A percentile compares a stretch with the other conserved stretches of the same genome.
These are phyloP conservation scores for Trichopria drosophilae DNA, from an alignment of 2,888 invertebrate species.

Conservation along the genomic window DNA sequence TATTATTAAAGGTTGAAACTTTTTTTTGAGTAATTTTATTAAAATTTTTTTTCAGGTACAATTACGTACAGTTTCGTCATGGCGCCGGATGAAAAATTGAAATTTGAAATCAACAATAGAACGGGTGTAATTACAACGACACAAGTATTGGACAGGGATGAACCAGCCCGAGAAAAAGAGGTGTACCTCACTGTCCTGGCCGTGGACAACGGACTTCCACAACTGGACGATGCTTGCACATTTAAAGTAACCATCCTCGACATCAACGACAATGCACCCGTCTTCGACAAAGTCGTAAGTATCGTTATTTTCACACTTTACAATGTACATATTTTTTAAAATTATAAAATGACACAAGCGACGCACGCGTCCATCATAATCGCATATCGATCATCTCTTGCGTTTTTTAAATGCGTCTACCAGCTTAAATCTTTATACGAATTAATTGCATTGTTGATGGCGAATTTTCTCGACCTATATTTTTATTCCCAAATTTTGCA, in stretches of 20 bases:
- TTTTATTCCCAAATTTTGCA: no score
- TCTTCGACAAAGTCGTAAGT: slow-evolving; percentile 80
- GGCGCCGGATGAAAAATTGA: slow-evolving; percentile 71
- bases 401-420: no score
- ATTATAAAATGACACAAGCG: background rate
- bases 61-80: slow-evolving; percentile 83
- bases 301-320: background rate
- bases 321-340: background rate
- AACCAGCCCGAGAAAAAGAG: slow-evolving; percentile 81
- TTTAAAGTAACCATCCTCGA: slow-evolving; percentile 89
- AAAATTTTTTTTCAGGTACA: slow-evolving; percentile 58
- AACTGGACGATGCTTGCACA: slow-evolving; percentile 89
- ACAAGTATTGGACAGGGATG: slow-evolving; percentile 85
- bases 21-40: no score
- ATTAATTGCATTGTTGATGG: no score
- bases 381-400: no score
- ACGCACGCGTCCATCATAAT: no score
- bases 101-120: slow-evolving; percentile 77
- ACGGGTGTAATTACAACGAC: slow-evolving; percentile 79
- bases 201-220: slow-evolving; percentile 88
- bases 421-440: no score
- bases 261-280: slow-evolving; percentile 87
- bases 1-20: no score
- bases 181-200: slow-evolving; percentile 86
- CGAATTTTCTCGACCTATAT: no score